A percentile compares a stretch with the other conserved stretches of the same genome.
phyloP scores from a whole-genome alignment of 2,888 invertebrate genomes.

The Drosophila affinis region DNA sequence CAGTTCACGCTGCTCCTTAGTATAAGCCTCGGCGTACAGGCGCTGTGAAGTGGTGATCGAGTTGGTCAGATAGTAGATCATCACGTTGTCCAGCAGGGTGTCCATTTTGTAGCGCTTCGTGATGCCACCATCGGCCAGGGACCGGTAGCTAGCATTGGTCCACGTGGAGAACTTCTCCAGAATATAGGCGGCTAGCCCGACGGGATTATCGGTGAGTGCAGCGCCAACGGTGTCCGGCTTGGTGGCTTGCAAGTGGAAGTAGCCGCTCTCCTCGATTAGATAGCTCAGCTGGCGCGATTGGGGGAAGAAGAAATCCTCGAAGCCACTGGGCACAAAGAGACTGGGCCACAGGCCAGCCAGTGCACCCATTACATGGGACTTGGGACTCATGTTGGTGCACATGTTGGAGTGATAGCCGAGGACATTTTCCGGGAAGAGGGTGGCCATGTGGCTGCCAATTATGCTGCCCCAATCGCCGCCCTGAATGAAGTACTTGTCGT shows the following conservation, averaged over 20 bases:
- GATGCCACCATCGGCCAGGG: slow-evolving; percentile 87
- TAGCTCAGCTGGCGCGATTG: slow-evolving; percentile 65
- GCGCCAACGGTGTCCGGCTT: slow-evolving; percentile 93
- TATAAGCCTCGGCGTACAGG: slow-evolving; percentile 87
- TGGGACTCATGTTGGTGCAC: slow-evolving; percentile 82
- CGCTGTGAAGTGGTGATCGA: slow-evolving; percentile 89
- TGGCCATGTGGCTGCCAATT: slow-evolving; percentile 87
- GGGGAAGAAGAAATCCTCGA: slow-evolving; percentile 85
- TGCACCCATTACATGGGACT: slow-evolving; percentile 81
- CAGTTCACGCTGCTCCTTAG: slow-evolving; percentile 54
- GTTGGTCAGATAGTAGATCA: slow-evolving; percentile 91
- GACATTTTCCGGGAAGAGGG: slow-evolving; percentile 87
- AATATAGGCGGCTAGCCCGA: slow-evolving; percentile 94
- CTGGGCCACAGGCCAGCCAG: slow-evolving; percentile 86
- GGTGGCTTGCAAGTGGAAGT: slow-evolving; percentile 92
- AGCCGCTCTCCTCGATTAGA: slow-evolving; percentile 85
- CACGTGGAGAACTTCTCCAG: slow-evolving; percentile 92
- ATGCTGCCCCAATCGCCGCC: slow-evolving; percentile 93
- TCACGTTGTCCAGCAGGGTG: slow-evolving; percentile 88
- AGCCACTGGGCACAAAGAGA: slow-evolving; percentile 85
- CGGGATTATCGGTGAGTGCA: slow-evolving; percentile 85
- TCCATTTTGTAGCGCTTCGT: slow-evolving; percentile 85
- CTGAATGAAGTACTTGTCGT: slow-evolving; percentile 87
- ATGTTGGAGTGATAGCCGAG: slow-evolving; percentile 87
- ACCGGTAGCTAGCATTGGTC: slow-evolving; percentile 86